phyloP scores from a whole-genome alignment of 2,113 vertebrate species.

The Misgurnus mizolepis region DNA sequence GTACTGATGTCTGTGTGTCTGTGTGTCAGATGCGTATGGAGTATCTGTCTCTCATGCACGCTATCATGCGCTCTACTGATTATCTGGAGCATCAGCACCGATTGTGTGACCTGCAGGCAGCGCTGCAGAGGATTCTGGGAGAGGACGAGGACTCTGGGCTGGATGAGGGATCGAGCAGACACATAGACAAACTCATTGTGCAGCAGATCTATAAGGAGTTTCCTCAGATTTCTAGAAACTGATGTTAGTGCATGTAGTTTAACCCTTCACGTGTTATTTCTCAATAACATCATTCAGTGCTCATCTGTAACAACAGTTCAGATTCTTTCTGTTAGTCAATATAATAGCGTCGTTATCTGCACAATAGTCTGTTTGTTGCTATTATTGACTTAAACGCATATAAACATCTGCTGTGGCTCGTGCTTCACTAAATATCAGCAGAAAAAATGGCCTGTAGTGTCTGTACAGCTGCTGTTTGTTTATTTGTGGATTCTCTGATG shows the following conservation, averaged over 20 bases:
- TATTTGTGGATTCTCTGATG: too few relatives aligned
- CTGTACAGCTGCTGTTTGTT: too few relatives aligned
- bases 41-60: conserved; percentile 95
- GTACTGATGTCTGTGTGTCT: conserved; percentile 39
- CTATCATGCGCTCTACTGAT: conserved; percentile 89
- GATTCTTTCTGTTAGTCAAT: too few relatives aligned
- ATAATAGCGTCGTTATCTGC: too few relatives aligned
- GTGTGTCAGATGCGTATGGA: conserved; percentile 89
- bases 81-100: conserved; percentile 94
- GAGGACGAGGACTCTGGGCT: conserved; percentile 80
- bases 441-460: too few relatives aligned
- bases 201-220: conserved; percentile 93
- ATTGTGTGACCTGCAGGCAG: conserved; percentile 84
- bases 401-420: too few relatives aligned
- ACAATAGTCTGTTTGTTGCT: too few relatives aligned
- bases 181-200: conserved; percentile 97
- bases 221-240: conserved; percentile 76
- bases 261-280: too few relatives aligned
- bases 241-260: conserved; percentile 18
- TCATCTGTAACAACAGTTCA: too few relatives aligned
- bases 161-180: conserved; percentile 79
- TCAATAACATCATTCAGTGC: too few relatives aligned
- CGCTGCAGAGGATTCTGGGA: conserved; percentile 85
- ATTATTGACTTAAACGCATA: too few relatives aligned
- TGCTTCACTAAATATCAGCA: too few relatives aligned